phyloP scores from a whole-genome alignment of 2,113 vertebrate species.

The Formicarius rufipectus region DNA sequence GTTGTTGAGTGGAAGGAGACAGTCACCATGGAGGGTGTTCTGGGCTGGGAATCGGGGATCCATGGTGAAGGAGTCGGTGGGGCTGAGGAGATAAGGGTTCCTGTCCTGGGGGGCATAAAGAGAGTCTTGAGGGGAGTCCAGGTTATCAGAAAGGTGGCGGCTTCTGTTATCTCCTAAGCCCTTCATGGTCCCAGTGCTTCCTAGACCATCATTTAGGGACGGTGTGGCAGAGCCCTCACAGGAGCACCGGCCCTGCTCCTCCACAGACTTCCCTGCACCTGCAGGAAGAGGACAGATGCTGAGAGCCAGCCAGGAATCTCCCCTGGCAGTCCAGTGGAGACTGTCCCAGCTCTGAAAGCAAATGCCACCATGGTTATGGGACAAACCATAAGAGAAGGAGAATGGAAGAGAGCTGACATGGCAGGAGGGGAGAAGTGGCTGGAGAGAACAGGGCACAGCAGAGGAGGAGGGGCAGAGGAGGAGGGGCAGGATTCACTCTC shows the following conservation, averaged over 20 bases:
- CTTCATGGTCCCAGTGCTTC: slow-evolving; percentile 86
- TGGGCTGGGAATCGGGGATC: slow-evolving; percentile 82
- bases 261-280: not conserved
- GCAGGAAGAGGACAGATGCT: slow-evolving; percentile 15
- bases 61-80: slow-evolving; percentile 90
- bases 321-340: not conserved
- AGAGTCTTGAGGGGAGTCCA: slow-evolving; percentile 86
- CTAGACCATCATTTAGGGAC: slow-evolving; percentile 67
- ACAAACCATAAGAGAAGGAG: not conserved
- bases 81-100: slow-evolving; percentile 90
- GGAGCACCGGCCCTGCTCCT: not conserved
- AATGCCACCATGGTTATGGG: not conserved
- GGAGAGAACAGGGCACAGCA: not conserved
- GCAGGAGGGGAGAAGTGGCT: not conserved
- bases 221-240: not conserved
- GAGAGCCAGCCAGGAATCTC: not conserved
- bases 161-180: slow-evolving; percentile 92
- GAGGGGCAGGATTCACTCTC: not conserved
- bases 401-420: not conserved
- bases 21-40: slow-evolving; percentile 83
- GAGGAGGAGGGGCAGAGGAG: not conserved
- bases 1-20: slow-evolving; percentile 91
- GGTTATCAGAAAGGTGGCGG: slow-evolving; percentile 90
- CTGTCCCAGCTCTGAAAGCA: not conserved
- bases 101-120: slow-evolving; percentile 85